Evolutionary conservation across 2,888 invertebrate species (phyloP).

Genomic region (Drosophila borborema): DNA sequence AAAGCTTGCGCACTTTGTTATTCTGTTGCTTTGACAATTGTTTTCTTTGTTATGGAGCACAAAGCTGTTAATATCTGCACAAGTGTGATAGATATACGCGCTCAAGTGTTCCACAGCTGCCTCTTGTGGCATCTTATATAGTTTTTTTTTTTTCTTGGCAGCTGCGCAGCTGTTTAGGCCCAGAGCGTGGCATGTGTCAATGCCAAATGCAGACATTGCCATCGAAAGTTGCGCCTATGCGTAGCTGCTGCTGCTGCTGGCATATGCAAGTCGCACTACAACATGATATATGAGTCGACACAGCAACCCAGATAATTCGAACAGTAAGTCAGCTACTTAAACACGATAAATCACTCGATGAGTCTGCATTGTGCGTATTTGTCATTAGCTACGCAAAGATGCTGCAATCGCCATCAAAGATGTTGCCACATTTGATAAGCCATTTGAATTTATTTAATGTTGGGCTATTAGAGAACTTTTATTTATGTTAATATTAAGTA

Average conservation of each 20-base stretch:
- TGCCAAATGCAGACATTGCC: slow-evolving; percentile 58
- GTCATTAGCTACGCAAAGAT: slow-evolving; percentile 26
- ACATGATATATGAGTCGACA: slow-evolving; percentile 46
- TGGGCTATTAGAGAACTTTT: background rate
- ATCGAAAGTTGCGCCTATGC: slow-evolving; percentile 38
- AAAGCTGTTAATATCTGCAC: slow-evolving; percentile 30
- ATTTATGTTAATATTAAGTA: too few species aligned
- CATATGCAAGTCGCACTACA: slow-evolving; percentile 53
- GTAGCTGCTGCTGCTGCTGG: slow-evolving; percentile 36
- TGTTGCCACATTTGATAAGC: too few species aligned
- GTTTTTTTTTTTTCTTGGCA: slow-evolving; percentile 24
- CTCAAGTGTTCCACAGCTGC: slow-evolving; percentile 29
- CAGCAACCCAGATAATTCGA: slow-evolving; percentile 36
- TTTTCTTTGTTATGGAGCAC: background rate
- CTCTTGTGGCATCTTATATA: slow-evolving; percentile 34
- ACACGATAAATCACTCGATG: slow-evolving; percentile 43
- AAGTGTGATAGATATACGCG: slow-evolving; percentile 63
- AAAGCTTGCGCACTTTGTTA: slow-evolving; percentile 26
- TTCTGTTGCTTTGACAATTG: slow-evolving; percentile 32
- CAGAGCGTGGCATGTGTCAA: slow-evolving; percentile 68
- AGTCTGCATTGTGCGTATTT: slow-evolving; percentile 29
- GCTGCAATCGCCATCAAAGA: slow-evolving; percentile 7
- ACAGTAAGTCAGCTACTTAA: slow-evolving; percentile 36
- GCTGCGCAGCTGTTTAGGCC: slow-evolving; percentile 13
- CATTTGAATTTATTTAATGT: background rate